A percentile compares a stretch with the other conserved stretches of the same genome.
These are phyloP conservation scores for Tragelaphus buxtoni DNA, from an alignment of 2,113 vertebrate species.

Conservation along the genomic window DNA sequence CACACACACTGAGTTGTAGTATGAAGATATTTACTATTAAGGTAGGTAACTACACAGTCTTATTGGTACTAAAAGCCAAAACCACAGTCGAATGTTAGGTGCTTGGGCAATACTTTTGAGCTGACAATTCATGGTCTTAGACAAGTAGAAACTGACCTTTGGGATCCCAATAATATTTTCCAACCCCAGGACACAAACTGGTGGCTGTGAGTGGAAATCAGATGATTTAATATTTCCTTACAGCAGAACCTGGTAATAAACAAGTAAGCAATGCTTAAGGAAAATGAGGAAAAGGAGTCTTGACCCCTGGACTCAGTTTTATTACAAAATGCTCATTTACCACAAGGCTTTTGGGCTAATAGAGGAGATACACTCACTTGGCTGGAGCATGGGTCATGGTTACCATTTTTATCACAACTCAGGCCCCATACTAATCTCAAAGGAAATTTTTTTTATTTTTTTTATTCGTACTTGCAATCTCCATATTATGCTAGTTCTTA, in stretches of 20 bases:
- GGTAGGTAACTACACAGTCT: not conserved
- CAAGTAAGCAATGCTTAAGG: not conserved
- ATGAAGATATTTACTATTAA: not conserved
- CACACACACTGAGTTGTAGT: not conserved
- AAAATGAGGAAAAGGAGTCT: not conserved
- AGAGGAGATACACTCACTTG: not conserved
- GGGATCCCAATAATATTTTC: not conserved
- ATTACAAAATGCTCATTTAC: not conserved
- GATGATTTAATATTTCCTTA: not conserved
- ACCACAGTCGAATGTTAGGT: not conserved
- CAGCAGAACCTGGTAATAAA: not conserved
- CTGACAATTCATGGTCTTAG: not conserved
- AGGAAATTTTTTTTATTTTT: not conserved
- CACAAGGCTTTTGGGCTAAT: not conserved
- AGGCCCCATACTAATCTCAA: not conserved
- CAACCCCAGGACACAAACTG: not conserved
- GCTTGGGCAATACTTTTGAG: not conserved
- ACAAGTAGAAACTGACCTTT: not conserved
- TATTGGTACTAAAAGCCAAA: not conserved
- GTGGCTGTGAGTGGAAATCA: not conserved
- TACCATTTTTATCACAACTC: not conserved
- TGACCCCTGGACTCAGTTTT: not conserved
- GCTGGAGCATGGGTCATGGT: not conserved
- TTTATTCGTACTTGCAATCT: not conserved
- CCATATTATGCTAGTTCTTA: not conserved